Evolutionary conservation across 1,140 invertebrate genomes (phyloP).

Genomic region (Trypoxylus dichotomus): DNA sequence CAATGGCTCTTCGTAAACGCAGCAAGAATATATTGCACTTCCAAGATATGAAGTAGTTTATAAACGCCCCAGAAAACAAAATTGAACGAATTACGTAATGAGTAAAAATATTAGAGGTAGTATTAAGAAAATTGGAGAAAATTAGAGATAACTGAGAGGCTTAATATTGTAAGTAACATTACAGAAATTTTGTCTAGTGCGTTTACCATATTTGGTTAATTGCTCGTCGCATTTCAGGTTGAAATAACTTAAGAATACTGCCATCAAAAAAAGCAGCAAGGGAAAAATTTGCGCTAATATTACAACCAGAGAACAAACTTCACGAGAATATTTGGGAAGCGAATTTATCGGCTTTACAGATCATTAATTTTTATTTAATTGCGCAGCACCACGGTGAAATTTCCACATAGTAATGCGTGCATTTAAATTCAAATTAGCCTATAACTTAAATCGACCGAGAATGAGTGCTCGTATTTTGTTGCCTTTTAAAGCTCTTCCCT

Average conservation of each 20-base stretch:
- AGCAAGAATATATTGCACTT: no score
- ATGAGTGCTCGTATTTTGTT: background rate
- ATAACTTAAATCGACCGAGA: background rate
- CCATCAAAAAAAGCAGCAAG: background rate
- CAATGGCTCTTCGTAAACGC: no score
- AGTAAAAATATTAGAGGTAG: no score
- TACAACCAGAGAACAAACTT: background rate
- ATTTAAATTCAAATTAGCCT: conserved; percentile 4
- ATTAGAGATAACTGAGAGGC: no score
- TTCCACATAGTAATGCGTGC: background rate
- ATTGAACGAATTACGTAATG: no score
- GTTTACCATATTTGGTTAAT: background rate
- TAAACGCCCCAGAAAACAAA: no score
- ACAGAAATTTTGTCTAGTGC: background rate
- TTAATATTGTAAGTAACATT: background rate
- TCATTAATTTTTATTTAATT: background rate
- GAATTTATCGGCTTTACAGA: background rate
- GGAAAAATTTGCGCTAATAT: background rate
- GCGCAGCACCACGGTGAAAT: background rate
- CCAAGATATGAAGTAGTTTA: no score
- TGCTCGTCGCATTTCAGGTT: background rate
- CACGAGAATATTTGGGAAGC: background rate
- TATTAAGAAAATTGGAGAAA: no score
- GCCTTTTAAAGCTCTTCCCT: background rate
- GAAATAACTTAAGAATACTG: background rate